Conservation (phyloP, 2,888 invertebrate species). For the Amphipyra tragopoginis region DNA sequence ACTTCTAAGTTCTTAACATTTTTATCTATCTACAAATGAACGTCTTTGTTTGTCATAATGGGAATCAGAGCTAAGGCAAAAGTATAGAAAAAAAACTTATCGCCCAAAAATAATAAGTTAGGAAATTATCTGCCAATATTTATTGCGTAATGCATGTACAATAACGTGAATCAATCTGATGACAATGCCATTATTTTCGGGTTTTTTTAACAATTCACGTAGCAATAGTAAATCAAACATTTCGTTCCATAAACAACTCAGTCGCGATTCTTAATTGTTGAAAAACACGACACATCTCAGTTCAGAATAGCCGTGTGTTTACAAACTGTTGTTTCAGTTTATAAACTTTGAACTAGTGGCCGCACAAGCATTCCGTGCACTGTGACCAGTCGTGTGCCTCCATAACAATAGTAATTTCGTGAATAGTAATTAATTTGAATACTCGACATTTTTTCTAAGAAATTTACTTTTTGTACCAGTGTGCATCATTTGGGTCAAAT, state of each 20-base stretch:
- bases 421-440: conserved; percentile 27
- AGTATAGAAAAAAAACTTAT: too few species aligned
- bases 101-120: not conserved
- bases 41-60: not conserved
- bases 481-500: conserved; percentile 32
- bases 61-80: not conserved
- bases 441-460: conserved; percentile 14
- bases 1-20: too few species aligned
- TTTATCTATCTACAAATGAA: not conserved
- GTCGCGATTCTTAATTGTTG: conserved; percentile 57
- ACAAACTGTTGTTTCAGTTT: conserved; percentile 73
- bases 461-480: conserved; percentile 19
- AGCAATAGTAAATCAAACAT: conserved; percentile 21
- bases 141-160: not conserved
- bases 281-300: conserved; percentile 77
- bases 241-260: conserved; percentile 31
- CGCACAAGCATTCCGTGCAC: conserved; percentile 51
- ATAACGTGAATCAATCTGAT: not conserved
- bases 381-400: conserved; percentile 56
- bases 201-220: not conserved
- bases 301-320: conserved; percentile 69
- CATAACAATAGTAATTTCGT: conserved; percentile 30
- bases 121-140: not conserved
- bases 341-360: conserved; percentile 67
- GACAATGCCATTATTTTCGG: not conserved